Conservation (phyloP, 2,797 vertebrate species). For the Micromesistius poutassou region DNA sequence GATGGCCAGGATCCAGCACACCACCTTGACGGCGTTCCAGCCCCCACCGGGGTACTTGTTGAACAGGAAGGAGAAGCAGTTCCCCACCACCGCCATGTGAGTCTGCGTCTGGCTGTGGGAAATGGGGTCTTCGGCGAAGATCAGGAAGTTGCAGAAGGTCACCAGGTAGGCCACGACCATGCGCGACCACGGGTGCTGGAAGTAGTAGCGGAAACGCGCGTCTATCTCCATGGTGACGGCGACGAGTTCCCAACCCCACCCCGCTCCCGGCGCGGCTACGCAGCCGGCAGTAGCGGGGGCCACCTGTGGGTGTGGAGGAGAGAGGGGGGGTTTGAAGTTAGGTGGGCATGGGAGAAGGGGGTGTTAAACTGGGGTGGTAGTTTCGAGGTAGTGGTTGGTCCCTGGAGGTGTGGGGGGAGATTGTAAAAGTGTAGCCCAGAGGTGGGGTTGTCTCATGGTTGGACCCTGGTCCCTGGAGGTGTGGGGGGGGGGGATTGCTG, state of each 20-base stretch:
- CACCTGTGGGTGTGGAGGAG: neutral
- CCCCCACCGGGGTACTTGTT: conserved; percentile 92
- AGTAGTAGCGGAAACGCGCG: conserved; percentile 93
- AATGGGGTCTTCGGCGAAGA: conserved; percentile 95
- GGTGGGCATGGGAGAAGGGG: neutral
- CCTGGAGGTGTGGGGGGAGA: too few species aligned
- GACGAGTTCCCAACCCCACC: conserved; percentile 46
- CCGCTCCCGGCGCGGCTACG: conserved; percentile 13
- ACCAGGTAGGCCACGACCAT: conserved; percentile 95
- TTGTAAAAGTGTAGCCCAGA: too few species aligned
- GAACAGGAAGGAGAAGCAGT: conserved; percentile 96
- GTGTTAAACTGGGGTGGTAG: conserved; percentile 19
- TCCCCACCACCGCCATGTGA: conserved; percentile 93
- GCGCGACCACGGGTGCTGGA: conserved; percentile 97
- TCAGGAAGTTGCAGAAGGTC: conserved; percentile 96
- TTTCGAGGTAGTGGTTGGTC: too few species aligned
- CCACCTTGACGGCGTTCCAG: conserved; percentile 90
- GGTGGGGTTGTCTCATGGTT: too few species aligned
- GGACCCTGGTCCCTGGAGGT: too few species aligned
- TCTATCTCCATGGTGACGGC: conserved; percentile 86
- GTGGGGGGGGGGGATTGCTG: too few species aligned
- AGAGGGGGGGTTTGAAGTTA: conserved; percentile 6
- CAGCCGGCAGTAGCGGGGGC: neutral
- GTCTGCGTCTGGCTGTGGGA: conserved; percentile 97
- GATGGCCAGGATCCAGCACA: conserved; percentile 90